Conservation (phyloP, 2,888 invertebrate genomes). For the Odontomyia ornata region DNA sequence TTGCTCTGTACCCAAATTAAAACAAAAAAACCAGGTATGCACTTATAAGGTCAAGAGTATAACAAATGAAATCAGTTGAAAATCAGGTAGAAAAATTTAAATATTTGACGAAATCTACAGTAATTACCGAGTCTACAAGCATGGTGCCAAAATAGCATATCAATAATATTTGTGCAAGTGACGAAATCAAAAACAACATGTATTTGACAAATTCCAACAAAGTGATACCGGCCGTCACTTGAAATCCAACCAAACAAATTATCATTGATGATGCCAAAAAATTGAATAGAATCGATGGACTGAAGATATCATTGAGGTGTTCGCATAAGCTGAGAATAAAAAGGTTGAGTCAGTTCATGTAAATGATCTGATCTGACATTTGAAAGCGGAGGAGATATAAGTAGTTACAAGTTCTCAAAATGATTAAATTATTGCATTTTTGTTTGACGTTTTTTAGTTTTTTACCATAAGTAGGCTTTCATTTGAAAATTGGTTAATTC, state of each 20-base stretch:
- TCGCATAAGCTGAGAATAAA: slow-evolving; percentile 52
- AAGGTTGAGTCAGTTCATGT: not conserved
- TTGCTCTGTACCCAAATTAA: slow-evolving; percentile 55
- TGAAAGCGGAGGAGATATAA: too few species aligned
- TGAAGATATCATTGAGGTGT: slow-evolving; percentile 57
- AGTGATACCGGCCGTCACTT: slow-evolving; percentile 56
- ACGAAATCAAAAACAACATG: slow-evolving; percentile 56
- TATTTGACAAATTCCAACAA: slow-evolving; percentile 55
- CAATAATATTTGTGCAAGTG: slow-evolving; percentile 57
- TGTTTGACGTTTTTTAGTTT: too few species aligned
- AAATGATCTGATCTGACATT: not conserved
- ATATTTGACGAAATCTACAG: too few species aligned
- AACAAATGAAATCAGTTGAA: not conserved
- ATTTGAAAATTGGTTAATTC: too few species aligned
- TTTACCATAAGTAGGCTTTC: too few species aligned
- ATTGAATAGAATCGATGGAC: slow-evolving; percentile 57
- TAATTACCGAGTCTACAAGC: slow-evolving; percentile 56
- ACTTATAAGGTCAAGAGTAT: too few species aligned
- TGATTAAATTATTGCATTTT: too few species aligned
- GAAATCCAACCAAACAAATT: slow-evolving; percentile 60
- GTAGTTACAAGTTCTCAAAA: too few species aligned
- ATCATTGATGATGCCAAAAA: slow-evolving; percentile 57
- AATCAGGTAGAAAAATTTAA: too few species aligned
- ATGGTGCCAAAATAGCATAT: slow-evolving; percentile 57
- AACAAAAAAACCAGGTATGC: too few species aligned